phyloP scores from a whole-genome alignment of 2,797 vertebrate species.

The Diplodus sargus region DNA sequence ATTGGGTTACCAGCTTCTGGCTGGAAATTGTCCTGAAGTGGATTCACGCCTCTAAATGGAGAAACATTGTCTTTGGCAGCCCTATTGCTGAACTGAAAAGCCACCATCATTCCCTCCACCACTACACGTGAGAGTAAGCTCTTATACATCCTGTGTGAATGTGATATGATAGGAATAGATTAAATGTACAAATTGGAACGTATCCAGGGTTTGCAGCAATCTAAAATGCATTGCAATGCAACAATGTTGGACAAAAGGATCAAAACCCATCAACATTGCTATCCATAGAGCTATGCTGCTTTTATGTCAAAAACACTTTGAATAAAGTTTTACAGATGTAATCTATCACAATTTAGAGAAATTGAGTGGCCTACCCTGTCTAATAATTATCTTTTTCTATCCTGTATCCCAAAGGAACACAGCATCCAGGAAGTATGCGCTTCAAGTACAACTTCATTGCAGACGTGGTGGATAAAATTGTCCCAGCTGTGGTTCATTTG shows the following conservation, averaged over 20 bases:
- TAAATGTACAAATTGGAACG: too few relatives aligned
- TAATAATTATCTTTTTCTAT: neutral
- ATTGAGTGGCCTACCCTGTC: neutral
- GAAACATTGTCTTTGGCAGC: too few relatives aligned
- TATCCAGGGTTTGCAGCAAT: too few relatives aligned
- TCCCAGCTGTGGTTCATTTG: conserved; percentile 86
- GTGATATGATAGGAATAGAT: too few relatives aligned
- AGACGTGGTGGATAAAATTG: conserved; percentile 88
- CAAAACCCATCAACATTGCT: neutral
- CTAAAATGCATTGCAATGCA: too few relatives aligned
- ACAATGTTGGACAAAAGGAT: neutral
- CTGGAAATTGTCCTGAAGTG: too few relatives aligned
- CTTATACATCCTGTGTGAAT: too few relatives aligned
- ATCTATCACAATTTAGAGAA: neutral
- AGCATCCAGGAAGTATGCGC: conserved; percentile 76
- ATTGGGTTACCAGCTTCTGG: too few relatives aligned
- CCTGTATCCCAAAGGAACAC: conserved; percentile 64
- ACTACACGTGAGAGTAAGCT: too few relatives aligned
- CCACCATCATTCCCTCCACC: too few relatives aligned
- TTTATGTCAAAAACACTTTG: neutral
- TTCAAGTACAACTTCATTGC: conserved; percentile 89
- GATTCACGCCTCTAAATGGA: too few relatives aligned
- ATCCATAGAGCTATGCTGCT: neutral
- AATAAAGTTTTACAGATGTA: neutral
- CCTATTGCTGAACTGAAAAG: too few relatives aligned